Conservation (phyloP, 2,888 invertebrate species). For the Xanthorhoe designata region DNA sequence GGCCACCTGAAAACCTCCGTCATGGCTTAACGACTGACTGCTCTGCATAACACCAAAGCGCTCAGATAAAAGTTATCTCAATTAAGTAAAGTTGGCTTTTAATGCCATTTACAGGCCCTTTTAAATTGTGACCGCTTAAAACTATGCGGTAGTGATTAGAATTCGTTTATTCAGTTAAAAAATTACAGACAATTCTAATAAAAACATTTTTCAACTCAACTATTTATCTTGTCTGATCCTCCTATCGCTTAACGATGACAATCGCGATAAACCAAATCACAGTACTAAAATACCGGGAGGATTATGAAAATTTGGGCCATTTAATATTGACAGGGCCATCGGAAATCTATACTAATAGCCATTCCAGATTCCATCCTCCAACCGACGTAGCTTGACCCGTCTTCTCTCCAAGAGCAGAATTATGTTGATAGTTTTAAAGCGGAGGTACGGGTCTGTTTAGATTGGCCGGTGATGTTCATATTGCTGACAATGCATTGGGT, state of each 20-base stretch:
- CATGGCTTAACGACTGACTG: too few species aligned
- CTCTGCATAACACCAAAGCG: too few species aligned
- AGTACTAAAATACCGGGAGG: constrained; percentile 24
- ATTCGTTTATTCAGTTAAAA: too few species aligned
- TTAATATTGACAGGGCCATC: constrained; percentile 59
- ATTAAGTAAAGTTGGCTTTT: too few species aligned
- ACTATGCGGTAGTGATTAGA: too few species aligned
- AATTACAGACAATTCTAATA: neutral
- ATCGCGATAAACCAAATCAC: constrained; percentile 40
- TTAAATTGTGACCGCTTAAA: too few species aligned
- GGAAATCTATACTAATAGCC: constrained; percentile 69
- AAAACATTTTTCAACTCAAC: neutral
- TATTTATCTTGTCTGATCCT: neutral
- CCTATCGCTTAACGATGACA: constrained; percentile 2
- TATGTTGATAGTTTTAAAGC: constrained; percentile 15
- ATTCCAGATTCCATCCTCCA: constrained; percentile 53
- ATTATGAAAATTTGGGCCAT: constrained; percentile 55
- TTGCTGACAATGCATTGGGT: constrained; percentile 65
- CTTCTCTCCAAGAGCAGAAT: constrained; percentile 15
- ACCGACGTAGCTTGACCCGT: constrained; percentile 49
- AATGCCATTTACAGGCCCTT: too few species aligned
- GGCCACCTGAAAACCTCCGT: too few species aligned
- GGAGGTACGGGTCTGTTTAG: constrained; percentile 38
- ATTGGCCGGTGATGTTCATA: constrained; percentile 51
- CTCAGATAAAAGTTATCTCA: too few species aligned